Base-by-base conservation (phyloP, 2,797 vertebrate species). In the Cyprinella venusta region DNA sequence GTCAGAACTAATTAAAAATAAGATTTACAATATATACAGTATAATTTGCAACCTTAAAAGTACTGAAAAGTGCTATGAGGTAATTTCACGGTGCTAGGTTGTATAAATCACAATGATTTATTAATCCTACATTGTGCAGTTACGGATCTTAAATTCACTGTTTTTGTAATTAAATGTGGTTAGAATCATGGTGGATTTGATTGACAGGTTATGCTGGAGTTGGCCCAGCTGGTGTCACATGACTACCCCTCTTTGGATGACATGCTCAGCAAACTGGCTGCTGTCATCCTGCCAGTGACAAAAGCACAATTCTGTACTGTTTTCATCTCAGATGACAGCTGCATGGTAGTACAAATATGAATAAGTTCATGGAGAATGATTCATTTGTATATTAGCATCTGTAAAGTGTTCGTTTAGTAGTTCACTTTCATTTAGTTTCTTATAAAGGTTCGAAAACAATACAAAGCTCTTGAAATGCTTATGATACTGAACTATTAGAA, bases 271-370 rank as follows among this genome's bases (percentile, higher is more conserved):
- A 97, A 96, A 88, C 96, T 97, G 89, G 94, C 96, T 33, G 95
- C 95, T 65, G 96, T 95, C 6, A 97, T 97, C 89, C 95, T 97
- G 90, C 95, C 96, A n/a, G 96, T 96, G 90, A 96, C 97, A 93
- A 94, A 93, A 56, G 95, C 95, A 90, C 95, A 97, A 90, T 94
- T 91, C 77, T 97, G 96, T 86, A 95, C 95, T 76, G 94, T 97
- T 86, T 97, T 97, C 91, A 96, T 97, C 52, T 94, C 95, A 84
- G 93, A 94, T 52, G 90, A 94, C 87, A 93, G 94, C 18, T 36
- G 54, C 33, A 80, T 69, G 72, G 85, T 56, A 74, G 36, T 3
- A 15, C 21, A 82, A 16, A 52, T 80, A 7, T 26, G 70, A 76
- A 40, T 59, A 16, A 0, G 5, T 76, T 40, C 5, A 40, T 61